Conservation (phyloP, 2,888 invertebrate genomes). For the Dysmachus trigonus region DNA sequence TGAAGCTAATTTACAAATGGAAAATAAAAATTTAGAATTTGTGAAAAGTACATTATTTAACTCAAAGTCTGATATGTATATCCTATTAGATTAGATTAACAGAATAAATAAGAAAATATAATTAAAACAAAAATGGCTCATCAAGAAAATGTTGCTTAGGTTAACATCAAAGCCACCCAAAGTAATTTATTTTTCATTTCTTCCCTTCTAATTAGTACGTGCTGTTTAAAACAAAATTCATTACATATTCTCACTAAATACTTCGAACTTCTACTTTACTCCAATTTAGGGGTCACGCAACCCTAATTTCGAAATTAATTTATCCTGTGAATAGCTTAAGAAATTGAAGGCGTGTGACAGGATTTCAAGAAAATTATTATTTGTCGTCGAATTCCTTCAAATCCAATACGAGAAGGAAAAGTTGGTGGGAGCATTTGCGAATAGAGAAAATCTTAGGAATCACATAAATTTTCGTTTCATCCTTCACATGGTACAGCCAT, state of each 20-base stretch:
- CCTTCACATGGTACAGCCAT: not conserved
- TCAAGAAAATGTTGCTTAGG: not conserved
- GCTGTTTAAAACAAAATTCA: slow-evolving; percentile 8
- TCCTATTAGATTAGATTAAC: not conserved
- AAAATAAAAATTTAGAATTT: no score
- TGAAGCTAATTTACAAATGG: no score
- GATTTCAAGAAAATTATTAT: slow-evolving; percentile 14
- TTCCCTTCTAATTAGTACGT: slow-evolving; percentile 10
- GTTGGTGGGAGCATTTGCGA: not conserved
- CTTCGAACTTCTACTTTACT: not conserved
- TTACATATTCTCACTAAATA: slow-evolving; percentile 12
- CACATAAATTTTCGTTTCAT: slow-evolving; percentile 31
- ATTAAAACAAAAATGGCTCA: not conserved
- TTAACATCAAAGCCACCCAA: not conserved
- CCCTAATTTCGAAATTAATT: slow-evolving; percentile 20
- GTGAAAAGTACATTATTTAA: no score
- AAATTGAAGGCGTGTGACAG: slow-evolving; percentile 1
- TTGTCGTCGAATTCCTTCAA: slow-evolving; percentile 14
- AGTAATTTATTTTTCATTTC: not conserved
- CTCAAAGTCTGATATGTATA: not conserved
- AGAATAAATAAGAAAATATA: not conserved
- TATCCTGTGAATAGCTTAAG: slow-evolving; percentile 1
- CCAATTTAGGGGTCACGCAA: slow-evolving; percentile 12
- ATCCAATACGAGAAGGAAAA: not conserved
- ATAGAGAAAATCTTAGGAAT: slow-evolving; percentile 20